Evolutionary conservation across 1,140 invertebrate genomes (phyloP).

Genomic region (Lucilia sericata): DNA sequence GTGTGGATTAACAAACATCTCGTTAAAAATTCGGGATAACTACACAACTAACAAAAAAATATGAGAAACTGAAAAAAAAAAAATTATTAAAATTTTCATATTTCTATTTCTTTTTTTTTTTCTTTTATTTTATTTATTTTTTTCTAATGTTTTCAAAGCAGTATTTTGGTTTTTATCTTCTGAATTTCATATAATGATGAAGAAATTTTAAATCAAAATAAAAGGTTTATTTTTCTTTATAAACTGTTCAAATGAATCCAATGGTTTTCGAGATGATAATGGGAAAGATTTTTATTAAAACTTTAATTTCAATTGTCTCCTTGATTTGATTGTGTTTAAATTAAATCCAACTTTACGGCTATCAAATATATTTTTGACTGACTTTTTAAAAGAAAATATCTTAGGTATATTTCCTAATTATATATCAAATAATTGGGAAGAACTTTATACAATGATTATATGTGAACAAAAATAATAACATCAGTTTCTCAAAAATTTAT

Average conservation of each 20-base stretch:
- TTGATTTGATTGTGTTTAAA: background rate
- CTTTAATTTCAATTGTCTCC: background rate
- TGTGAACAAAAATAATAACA: conserved; percentile 69
- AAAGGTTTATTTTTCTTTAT: background rate
- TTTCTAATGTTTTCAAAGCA: no score
- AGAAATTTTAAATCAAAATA: no score
- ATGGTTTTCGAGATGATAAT: conserved; percentile 32
- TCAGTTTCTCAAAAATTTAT: conserved; percentile 57
- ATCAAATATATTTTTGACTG: conserved; percentile 42
- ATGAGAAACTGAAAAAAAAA: no score
- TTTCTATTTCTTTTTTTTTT: no score
- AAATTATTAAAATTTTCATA: no score
- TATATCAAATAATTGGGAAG: conserved; percentile 53
- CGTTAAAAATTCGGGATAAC: background rate
- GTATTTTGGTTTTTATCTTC: no score
- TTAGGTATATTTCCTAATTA: conserved; percentile 45
- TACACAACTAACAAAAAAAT: no score
- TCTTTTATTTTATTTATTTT: no score
- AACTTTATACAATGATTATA: conserved; percentile 58
- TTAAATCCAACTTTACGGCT: conserved; percentile 7
- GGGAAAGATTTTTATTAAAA: background rate
- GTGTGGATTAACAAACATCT: background rate
- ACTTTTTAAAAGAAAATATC: background rate
- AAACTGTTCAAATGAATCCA: background rate
- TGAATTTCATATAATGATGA: no score